Evolutionary conservation across 2,113 vertebrate species (phyloP).

Genomic region (Pavo muticus): DNA sequence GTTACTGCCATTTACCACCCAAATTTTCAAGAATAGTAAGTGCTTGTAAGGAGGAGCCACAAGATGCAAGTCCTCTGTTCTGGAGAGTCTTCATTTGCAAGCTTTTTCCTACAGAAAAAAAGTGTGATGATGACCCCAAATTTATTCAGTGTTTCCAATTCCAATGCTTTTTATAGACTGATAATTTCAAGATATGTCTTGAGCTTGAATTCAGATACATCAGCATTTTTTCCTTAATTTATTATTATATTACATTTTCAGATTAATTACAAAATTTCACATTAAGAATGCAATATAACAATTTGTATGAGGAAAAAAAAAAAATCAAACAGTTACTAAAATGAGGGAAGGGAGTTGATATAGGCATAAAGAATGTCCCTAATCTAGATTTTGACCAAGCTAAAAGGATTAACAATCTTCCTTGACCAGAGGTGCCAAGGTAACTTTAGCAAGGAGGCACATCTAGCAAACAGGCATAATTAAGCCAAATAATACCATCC

Average conservation of each 20-base stretch:
- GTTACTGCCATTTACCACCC: background rate
- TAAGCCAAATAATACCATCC: constrained; percentile 4
- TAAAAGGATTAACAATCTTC: constrained; percentile 49
- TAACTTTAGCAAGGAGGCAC: constrained; percentile 34
- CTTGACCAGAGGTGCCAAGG: constrained; percentile 31
- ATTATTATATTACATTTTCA: background rate
- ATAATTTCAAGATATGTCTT: background rate
- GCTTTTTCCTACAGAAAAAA: background rate
- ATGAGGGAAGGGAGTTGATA: background rate
- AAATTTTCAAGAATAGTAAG: background rate
- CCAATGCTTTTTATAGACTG: background rate
- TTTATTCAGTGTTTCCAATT: background rate
- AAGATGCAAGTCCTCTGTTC: background rate
- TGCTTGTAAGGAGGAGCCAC: background rate
- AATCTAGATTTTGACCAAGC: constrained; percentile 52
- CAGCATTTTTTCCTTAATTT: background rate
- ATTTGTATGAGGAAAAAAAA: background rate
- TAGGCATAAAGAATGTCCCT: background rate
- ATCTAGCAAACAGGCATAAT: constrained; percentile 17
- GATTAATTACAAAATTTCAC: background rate
- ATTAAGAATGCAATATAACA: background rate
- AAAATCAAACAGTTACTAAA: background rate
- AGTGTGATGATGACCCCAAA: background rate
- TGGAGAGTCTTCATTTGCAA: background rate
- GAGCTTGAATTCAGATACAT: background rate